Evolutionary conservation across 2,113 vertebrate genomes (phyloP).

Genomic region (Panthera leo): DNA sequence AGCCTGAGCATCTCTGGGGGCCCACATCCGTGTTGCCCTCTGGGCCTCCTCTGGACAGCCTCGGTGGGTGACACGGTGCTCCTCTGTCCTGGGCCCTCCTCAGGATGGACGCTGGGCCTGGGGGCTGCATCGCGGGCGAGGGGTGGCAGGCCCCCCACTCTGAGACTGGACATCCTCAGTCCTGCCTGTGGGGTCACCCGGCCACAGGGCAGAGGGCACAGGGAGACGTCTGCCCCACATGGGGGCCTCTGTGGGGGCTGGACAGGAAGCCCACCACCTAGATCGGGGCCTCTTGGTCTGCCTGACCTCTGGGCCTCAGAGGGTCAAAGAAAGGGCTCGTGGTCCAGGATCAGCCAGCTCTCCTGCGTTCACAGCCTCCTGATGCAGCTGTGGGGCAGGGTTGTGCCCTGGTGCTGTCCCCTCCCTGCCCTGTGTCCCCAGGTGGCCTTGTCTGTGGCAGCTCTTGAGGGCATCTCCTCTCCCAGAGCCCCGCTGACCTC

Average conservation of each 20-base stretch:
- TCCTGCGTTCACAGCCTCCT: neutral
- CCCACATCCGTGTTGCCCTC: neutral
- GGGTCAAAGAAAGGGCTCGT: neutral
- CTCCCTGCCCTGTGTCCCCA: no score
- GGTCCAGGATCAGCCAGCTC: neutral
- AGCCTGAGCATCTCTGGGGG: neutral
- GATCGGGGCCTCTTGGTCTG: neutral
- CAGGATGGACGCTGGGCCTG: neutral
- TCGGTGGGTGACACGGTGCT: fast-evolving
- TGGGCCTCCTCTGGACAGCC: neutral
- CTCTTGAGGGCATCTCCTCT: neutral
- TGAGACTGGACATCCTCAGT: neutral
- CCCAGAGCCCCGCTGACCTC: neutral
- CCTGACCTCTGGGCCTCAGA: neutral
- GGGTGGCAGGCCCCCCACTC: neutral
- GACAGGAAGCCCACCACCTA: no score
- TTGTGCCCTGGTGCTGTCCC: neutral
- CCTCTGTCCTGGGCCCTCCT: neutral
- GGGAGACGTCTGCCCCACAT: neutral
- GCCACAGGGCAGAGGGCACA: no score
- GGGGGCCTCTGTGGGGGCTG: neutral
- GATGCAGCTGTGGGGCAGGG: fast-evolving
- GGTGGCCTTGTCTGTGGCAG: neutral
- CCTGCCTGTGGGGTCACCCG: neutral
- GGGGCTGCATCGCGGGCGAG: neutral